Evolutionary conservation across 2,113 vertebrate genomes (phyloP), one percentile per base, ranked within the genome.

Genomic region (Isichthys henryi): DNA sequence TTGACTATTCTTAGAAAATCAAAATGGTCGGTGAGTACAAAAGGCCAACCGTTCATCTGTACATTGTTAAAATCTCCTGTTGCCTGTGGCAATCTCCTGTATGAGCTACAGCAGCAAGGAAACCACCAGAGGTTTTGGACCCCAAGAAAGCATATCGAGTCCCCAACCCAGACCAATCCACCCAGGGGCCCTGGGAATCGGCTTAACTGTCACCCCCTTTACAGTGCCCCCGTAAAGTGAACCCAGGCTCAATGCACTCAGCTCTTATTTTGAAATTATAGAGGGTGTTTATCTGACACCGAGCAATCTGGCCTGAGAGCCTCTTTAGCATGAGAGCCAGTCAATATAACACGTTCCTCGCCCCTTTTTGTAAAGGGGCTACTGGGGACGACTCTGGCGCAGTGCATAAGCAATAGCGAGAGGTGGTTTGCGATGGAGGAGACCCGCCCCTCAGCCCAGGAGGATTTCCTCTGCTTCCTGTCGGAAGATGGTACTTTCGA

Each of bases 31-130:
- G 27, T 48, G 13, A 23, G 39, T 17, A 56, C 5, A 17, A 11
- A 80, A 39, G 35, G 6, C 31, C 31, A 13, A 39, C 84, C 2
- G 11, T 39, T n/a, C 88, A 56, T 91, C 46, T 52, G 27, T 88
- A 91, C 89, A 91, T 93, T 92, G 94, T 82, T 92, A 90, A 92
- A 91, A 93, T 93, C 90, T 62, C 15, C 85, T 31, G 6, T 83
- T 45, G 43, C 35, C 74, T 46, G 39, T 46, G 21, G 11, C 49
- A 46, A 17, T 56, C 31, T 21, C 85, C 13, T 39, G 19, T 87
- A 3, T 1, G 0, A 70, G n/a, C 10, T 27, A 31, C 62, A 70
- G 62, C 10, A 13, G n/a, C 62, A 13, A 27, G 62, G 3, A 27
- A 11, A 70, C n/a, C 62, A 70, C 9, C 3, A 10, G 8, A 27